phyloP scores from a whole-genome alignment of 35 echinoderm and acorn worm genomes.

The Eucidaris tribuloides region DNA sequence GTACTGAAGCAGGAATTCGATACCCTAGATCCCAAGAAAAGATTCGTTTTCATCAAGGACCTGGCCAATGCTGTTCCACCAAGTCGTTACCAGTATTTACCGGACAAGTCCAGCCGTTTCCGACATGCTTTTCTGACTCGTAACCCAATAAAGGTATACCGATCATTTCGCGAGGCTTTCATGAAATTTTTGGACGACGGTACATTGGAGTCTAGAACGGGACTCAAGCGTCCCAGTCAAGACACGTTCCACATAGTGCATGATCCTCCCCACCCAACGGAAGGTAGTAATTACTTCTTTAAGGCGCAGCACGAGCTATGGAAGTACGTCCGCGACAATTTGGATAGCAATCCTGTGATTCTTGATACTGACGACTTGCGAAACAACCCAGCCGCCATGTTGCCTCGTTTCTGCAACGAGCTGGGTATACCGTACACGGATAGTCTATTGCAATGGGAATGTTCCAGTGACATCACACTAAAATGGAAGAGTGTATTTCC shows the following conservation, averaged over 20 bases:
- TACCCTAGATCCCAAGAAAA: constrained; percentile 7
- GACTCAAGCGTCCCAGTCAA: neutral
- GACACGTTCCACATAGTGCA: neutral
- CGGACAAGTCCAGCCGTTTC: constrained; percentile 26
- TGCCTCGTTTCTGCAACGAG: neutral
- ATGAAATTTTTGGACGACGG: neutral
- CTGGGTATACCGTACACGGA: neutral
- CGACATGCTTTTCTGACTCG: constrained; percentile 49
- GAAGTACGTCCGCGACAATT: neutral
- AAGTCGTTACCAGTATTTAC: constrained; percentile 36
- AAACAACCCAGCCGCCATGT: neutral
- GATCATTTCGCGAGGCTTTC: neutral
- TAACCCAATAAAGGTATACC: constrained; percentile 37
- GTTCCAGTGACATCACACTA: neutral
- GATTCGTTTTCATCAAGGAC: constrained; percentile 59
- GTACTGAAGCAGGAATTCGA: neutral
- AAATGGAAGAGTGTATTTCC: constrained; percentile 6
- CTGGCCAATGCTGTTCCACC: constrained; percentile 26
- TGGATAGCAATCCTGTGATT: neutral
- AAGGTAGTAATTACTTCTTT: neutral
- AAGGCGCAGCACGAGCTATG: neutral
- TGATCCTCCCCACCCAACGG: neutral
- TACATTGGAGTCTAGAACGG: neutral
- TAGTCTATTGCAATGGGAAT: neutral
- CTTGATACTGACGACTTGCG: neutral